These are phyloP conservation scores for Sylvilagus bachmani DNA, from an alignment of 2,113 vertebrate genomes.

Conservation along the genomic window DNA sequence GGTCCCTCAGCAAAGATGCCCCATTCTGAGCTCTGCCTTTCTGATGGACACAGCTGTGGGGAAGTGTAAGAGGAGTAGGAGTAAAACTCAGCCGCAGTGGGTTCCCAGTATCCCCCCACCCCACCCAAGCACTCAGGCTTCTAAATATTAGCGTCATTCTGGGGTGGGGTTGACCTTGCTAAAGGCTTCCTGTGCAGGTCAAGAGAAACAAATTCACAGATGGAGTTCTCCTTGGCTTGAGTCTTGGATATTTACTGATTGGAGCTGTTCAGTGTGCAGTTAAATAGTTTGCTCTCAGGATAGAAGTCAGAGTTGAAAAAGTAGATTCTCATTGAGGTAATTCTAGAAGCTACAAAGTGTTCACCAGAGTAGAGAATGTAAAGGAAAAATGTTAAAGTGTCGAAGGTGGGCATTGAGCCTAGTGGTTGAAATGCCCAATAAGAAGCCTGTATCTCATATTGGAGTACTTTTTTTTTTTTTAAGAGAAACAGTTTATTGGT, in stretches of 20 bases:
- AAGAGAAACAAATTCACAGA: background rate
- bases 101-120: background rate
- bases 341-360: background rate
- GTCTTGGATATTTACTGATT: background rate
- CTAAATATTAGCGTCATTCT: background rate
- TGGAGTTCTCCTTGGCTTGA: background rate
- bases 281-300: background rate
- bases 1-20: background rate
- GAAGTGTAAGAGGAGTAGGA: background rate
- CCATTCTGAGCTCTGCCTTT: background rate
- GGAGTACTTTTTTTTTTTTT: too few relatives aligned
- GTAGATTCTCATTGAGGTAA: background rate
- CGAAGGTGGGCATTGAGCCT: too few relatives aligned
- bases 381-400: background rate
- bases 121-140: background rate
- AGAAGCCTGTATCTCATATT: too few relatives aligned
- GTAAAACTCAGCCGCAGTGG: background rate
- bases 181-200: background rate
- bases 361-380: background rate
- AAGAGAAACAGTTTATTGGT: too few relatives aligned
- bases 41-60: background rate
- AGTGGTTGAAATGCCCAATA: too few relatives aligned
- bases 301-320: background rate
- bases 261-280: background rate
- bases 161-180: background rate